Percentiles rank a stretch among this genome's conserved stretches.
Conservation (phyloP, 2,797 vertebrate species). For the Chelmon rostratus region DNA sequence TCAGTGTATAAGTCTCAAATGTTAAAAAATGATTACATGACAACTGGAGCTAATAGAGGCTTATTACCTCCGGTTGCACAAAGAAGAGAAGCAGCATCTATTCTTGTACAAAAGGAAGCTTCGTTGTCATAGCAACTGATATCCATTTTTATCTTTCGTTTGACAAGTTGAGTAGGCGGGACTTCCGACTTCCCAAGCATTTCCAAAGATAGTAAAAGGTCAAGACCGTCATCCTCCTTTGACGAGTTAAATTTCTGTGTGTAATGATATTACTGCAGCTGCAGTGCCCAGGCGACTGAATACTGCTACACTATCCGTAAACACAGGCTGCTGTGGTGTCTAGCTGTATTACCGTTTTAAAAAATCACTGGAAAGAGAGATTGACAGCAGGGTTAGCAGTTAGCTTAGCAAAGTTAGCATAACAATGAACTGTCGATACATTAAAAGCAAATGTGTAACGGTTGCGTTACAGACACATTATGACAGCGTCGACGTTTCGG, state of each 20-base stretch:
- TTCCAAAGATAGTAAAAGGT: slow-evolving; percentile 9
- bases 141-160: slow-evolving; percentile 70
- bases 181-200: slow-evolving; percentile 36
- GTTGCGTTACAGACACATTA: neutral
- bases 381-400: neutral
- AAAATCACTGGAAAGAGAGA: neutral
- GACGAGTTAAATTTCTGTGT: accelerated
- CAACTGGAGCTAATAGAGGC: slow-evolving; percentile 44
- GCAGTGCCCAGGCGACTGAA: neutral
- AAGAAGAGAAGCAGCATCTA: slow-evolving; percentile 61
- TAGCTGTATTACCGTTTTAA: too few relatives aligned
- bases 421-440: neutral
- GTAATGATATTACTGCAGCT: neutral
- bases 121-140: slow-evolving; percentile 77
- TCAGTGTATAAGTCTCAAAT: slow-evolving; percentile 21
- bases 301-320: too few relatives aligned
- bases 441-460: too few relatives aligned
- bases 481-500: neutral
- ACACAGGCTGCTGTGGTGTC: neutral
- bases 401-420: neutral
- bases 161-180: slow-evolving; percentile 54
- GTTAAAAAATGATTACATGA: slow-evolving; percentile 25
- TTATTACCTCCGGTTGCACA: slow-evolving; percentile 63
- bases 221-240: neutral
- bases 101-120: slow-evolving; percentile 65